phyloP scores from a whole-genome alignment of 1,140 invertebrate species.

The Micrasema minimum region DNA sequence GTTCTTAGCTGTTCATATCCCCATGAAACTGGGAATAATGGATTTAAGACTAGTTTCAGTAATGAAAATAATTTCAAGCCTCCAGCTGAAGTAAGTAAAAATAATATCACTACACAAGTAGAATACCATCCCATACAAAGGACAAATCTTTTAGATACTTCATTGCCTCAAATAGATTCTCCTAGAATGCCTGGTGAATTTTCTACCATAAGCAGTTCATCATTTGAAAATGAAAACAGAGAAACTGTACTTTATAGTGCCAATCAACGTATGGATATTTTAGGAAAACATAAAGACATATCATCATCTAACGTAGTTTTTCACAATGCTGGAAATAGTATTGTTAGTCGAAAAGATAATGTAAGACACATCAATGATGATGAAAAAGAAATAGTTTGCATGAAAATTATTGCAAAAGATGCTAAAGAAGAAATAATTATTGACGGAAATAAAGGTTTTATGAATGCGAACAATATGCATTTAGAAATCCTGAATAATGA shows the following conservation, averaged over 20 bases:
- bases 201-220: neutral
- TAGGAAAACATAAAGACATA: no score
- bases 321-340: no score
- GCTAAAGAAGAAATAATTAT: no score
- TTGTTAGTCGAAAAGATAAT: no score
- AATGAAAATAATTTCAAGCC: neutral
- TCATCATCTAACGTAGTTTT: no score
- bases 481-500: no score
- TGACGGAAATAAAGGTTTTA: no score
- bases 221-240: slow-evolving; percentile 15
- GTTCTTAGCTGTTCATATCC: neutral
- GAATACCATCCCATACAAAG: neutral
- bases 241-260: slow-evolving; percentile 18
- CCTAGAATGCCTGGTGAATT: neutral
- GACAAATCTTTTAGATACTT: neutral
- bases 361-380: no score
- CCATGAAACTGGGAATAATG: neutral
- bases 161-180: neutral
- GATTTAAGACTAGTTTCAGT: neutral
- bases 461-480: no score
- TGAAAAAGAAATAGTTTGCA: no score
- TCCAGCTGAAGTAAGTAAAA: neutral
- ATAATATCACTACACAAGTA: neutral
- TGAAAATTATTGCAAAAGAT: no score
- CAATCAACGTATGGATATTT: no score